phyloP scores from a whole-genome alignment of 1,140 invertebrate species.

The Bombus sylvicola region DNA sequence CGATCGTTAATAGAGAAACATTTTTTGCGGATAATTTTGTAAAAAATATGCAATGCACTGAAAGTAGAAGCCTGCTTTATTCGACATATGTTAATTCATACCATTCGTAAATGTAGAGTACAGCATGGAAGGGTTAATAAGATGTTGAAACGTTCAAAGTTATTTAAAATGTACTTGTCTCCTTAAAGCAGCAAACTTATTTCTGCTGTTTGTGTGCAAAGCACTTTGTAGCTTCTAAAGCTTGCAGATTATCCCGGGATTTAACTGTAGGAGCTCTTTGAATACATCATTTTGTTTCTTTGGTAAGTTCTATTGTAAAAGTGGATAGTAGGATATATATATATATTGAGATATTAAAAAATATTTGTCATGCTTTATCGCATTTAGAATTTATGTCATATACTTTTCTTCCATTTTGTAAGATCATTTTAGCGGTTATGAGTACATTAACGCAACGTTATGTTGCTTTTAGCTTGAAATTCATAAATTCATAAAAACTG shows the following conservation, averaged over 20 bases:
- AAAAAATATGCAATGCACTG: not conserved
- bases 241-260: not conserved
- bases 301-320: not conserved
- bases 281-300: not conserved
- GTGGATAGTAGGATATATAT: not conserved
- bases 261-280: not conserved
- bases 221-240: not conserved
- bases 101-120: not conserved
- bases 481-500: not conserved
- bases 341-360: not conserved
- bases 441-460: not conserved
- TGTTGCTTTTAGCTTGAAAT: not conserved
- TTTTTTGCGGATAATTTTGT: not conserved
- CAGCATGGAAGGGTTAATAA: not conserved
- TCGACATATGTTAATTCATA: not conserved
- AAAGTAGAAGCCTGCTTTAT: not conserved
- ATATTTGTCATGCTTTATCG: not conserved
- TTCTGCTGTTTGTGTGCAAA: not conserved
- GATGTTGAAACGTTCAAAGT: not conserved
- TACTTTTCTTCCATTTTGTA: not conserved
- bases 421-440: not conserved
- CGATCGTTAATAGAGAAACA: not conserved
- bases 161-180: not conserved
- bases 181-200: not conserved
- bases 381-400: not conserved